Conservation (phyloP, 2,797 vertebrate genomes). For the Salmo trutta region DNA sequence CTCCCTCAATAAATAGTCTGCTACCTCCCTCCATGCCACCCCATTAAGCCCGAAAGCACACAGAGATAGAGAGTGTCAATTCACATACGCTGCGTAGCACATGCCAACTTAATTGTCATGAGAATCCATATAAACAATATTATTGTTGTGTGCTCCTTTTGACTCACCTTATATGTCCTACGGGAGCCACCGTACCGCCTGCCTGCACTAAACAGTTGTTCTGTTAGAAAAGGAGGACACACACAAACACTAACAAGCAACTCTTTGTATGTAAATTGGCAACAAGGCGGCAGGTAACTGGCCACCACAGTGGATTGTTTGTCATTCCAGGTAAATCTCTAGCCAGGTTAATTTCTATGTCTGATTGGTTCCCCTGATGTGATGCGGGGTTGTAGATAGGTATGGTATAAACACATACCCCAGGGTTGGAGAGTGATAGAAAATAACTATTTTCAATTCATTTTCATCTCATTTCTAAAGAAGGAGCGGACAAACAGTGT, state of each 20-base stretch:
- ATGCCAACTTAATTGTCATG: no score
- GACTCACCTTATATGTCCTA: no score
- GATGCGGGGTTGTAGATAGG: slow-evolving; percentile 42
- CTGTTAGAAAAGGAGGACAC: neutral
- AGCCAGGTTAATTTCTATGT: slow-evolving; percentile 52
- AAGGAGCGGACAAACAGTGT: slow-evolving; percentile 34
- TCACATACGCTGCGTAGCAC: no score
- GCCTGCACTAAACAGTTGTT: no score
- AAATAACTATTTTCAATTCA: slow-evolving; percentile 45
- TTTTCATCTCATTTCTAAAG: slow-evolving; percentile 60
- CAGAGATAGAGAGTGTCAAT: no score
- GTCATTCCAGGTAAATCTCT: slow-evolving; percentile 48
- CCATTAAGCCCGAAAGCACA: slow-evolving; percentile 41
- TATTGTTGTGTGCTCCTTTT: no score
- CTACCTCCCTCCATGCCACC: slow-evolving; percentile 38
- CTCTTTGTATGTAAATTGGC: slow-evolving; percentile 41
- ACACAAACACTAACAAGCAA: neutral
- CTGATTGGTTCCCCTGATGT: slow-evolving; percentile 45
- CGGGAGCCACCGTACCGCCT: no score
- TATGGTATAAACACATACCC: slow-evolving; percentile 37
- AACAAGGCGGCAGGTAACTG: slow-evolving; percentile 17
- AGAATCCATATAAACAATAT: no score
- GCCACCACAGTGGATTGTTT: slow-evolving; percentile 45
- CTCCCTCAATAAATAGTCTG: slow-evolving; percentile 61
- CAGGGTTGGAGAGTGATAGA: slow-evolving; percentile 28